Percentiles rank a stretch among this genome's conserved stretches.
These are phyloP conservation scores for Zaprionus obscuricornis DNA, from an alignment of 2,888 invertebrate genomes.

Conservation along the genomic window DNA sequence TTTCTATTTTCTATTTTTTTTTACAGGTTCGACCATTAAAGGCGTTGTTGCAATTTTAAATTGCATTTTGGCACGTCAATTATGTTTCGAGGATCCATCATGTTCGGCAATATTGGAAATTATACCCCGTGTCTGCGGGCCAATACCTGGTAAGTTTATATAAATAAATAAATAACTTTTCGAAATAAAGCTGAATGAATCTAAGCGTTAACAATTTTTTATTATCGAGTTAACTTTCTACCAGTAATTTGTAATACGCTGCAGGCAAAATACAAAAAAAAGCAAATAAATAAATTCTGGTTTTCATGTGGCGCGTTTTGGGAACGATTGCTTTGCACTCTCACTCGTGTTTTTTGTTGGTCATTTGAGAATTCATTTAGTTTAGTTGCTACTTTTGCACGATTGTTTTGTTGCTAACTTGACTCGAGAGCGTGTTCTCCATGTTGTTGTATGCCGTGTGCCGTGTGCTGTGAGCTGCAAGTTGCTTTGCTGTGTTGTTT, in stretches of 20 bases:
- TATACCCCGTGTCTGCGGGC: conserved; percentile 95
- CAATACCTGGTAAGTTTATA: conserved; percentile 91
- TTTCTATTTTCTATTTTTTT: neutral
- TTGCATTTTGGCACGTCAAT: conserved; percentile 93
- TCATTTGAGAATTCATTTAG: conserved; percentile 67
- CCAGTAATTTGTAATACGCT: conserved; percentile 28
- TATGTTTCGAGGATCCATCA: conserved; percentile 95
- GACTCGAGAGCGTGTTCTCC: conserved; percentile 10
- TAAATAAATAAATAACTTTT: neutral
- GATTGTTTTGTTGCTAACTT: conserved; percentile 16
- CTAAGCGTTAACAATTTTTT: conserved; percentile 13
- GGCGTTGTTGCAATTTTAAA: conserved; percentile 92
- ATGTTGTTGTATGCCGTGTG: conserved; percentile 15
- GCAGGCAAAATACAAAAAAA: conserved; percentile 5
- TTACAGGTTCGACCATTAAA: conserved; percentile 91
- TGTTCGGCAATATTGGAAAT: conserved; percentile 96
- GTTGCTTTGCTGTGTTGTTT: neutral
- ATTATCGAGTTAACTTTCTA: conserved; percentile 3
- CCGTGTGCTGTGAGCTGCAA: conserved; percentile 4
- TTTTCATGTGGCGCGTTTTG: conserved; percentile 33
- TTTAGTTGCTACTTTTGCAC: conserved; percentile 39
- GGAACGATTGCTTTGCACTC: conserved; percentile 32
- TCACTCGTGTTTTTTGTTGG: conserved; percentile 27
- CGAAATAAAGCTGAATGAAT: conserved; percentile 29
- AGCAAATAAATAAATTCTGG: conserved; percentile 18